Evolutionary conservation across 2,888 invertebrate species (phyloP).

Genomic region (Xestoiulus laeticollis): DNA sequence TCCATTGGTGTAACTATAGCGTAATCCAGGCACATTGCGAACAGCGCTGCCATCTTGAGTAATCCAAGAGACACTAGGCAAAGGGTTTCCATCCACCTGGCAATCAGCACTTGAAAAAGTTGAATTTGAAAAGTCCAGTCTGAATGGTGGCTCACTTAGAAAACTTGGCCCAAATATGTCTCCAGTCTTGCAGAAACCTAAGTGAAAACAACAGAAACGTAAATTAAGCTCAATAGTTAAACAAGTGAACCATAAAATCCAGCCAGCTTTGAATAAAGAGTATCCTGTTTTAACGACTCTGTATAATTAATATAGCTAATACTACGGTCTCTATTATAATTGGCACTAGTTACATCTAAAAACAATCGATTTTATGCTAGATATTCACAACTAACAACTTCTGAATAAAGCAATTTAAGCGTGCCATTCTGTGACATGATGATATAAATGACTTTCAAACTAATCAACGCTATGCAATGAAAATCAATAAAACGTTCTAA

Average conservation of each 20-base stretch:
- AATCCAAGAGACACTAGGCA: conserved; percentile 63
- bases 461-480: not conserved
- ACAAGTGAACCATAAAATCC: too few relatives aligned
- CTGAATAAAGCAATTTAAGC: not conserved
- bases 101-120: conserved; percentile 60
- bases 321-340: too few relatives aligned
- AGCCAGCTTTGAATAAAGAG: too few relatives aligned
- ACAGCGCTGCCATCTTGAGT: conserved; percentile 49
- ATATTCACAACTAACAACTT: not conserved
- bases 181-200: conserved; percentile 40
- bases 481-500: not conserved
- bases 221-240: not conserved
- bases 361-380: too few relatives aligned
- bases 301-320: too few relatives aligned
- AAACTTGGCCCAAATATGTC: conserved; percentile 51
- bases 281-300: too few relatives aligned
- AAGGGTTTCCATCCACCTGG: conserved; percentile 63
- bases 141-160: conserved; percentile 48
- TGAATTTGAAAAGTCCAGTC: conserved; percentile 53
- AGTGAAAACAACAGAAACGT: not conserved
- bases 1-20: conserved; percentile 52
- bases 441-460: not conserved
- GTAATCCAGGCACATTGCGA: conserved; percentile 49
- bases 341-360: too few relatives aligned
- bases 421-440: not conserved